Evolutionary conservation across 2,888 invertebrate species (phyloP).

Genomic region (Spodoptera littoralis): DNA sequence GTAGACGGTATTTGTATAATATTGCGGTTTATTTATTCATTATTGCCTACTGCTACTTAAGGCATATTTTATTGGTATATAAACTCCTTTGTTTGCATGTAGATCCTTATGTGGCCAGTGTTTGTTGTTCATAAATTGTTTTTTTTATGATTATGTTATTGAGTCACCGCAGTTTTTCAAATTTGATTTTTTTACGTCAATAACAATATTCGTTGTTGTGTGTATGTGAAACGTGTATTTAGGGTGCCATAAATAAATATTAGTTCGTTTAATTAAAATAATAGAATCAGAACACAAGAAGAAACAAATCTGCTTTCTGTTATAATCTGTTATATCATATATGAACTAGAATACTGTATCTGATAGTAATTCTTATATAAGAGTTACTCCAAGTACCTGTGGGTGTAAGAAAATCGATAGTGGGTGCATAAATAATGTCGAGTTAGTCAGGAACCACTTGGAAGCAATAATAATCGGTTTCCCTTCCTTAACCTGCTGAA

Average conservation of each 20-base stretch:
- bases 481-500: no score
- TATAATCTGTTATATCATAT: no score
- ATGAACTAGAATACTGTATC: no score
- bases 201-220: not conserved
- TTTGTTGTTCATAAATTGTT: conserved; percentile 14
- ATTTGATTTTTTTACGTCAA: conserved; percentile 2
- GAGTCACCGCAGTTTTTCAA: conserved; percentile 4
- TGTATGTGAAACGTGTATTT: no score
- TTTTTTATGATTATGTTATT: conserved; percentile 21
- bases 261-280: no score
- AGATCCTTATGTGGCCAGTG: conserved; percentile 10
- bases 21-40: conserved; percentile 21
- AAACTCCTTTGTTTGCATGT: conserved; percentile 23
- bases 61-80: conserved; percentile 29
- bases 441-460: conserved; percentile 2
- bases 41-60: conserved; percentile 21
- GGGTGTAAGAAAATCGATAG: conserved; percentile 31
- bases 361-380: no score
- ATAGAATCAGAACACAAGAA: no score
- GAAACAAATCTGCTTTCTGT: no score
- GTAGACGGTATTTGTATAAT: conserved; percentile 17
- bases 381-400: conserved; percentile 4
- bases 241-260: no score
- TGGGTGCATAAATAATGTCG: conserved; percentile 33
- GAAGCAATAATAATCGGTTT: no score